Evolutionary conservation across 2,797 vertebrate genomes (phyloP).

Genomic region (Acanthornis magna): DNA sequence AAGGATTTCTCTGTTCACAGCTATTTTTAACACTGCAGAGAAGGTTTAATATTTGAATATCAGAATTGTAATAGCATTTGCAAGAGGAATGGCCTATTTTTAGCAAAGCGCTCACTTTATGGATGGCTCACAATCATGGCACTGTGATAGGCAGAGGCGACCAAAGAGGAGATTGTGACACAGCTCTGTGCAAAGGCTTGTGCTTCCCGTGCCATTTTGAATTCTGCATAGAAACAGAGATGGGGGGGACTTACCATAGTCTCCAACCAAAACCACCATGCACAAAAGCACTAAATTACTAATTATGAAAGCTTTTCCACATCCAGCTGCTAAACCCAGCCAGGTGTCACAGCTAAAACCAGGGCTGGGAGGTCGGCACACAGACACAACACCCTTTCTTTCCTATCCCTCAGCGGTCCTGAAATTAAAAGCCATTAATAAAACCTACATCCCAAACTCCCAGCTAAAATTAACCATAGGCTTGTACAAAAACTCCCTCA

Average conservation of each 20-base stretch:
- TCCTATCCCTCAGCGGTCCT: background rate
- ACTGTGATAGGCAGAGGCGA: background rate
- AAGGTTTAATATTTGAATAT: background rate
- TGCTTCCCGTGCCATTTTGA: background rate
- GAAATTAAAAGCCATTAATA: background rate
- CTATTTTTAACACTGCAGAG: background rate
- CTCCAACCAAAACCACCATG: background rate
- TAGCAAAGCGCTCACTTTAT: background rate
- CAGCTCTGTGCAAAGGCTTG: background rate
- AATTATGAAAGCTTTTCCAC: background rate
- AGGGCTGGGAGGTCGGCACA: background rate
- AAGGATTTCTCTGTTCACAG: background rate
- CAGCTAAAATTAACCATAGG: slow-evolving; percentile 19
- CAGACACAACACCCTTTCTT: background rate
- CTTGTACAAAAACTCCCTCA: background rate
- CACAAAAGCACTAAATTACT: background rate
- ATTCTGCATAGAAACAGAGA: background rate
- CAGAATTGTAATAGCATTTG: background rate
- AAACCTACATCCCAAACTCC: background rate
- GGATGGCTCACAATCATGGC: background rate
- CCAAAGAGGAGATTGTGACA: background rate
- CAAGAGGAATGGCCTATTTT: background rate
- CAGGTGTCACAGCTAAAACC: background rate
- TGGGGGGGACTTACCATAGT: background rate
- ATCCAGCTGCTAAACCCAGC: background rate